These are phyloP conservation scores for Ailuropoda melanoleuca DNA, from an alignment of 2,113 vertebrate species.

Conservation along the genomic window DNA sequence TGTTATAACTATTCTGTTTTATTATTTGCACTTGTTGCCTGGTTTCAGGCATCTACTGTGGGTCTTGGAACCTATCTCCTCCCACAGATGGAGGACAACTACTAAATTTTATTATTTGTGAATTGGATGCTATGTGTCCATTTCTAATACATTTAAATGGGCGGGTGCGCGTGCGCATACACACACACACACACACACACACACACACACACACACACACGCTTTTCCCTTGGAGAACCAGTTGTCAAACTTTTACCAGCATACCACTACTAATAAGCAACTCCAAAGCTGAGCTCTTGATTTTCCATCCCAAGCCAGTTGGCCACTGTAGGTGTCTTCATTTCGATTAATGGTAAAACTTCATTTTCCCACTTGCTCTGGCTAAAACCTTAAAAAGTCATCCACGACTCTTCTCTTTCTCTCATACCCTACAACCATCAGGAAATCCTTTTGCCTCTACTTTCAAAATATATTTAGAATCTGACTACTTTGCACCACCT, in stretches of 20 bases:
- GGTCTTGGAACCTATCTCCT: background rate
- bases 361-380: background rate
- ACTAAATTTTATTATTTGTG: constrained; percentile 35
- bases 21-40: background rate
- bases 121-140: background rate
- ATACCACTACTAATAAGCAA: background rate
- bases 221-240: background rate
- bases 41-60: background rate
- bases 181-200: background rate
- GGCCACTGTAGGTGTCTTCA: background rate
- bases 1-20: background rate
- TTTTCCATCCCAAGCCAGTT: background rate
- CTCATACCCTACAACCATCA: background rate
- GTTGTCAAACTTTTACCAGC: constrained; percentile 38
- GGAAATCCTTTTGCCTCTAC: constrained; percentile 13
- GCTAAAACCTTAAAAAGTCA: background rate
- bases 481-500: background rate
- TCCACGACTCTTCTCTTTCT: background rate
- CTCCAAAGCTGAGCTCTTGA: background rate
- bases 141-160: background rate
- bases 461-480: constrained; percentile 4
- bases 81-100: background rate
- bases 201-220: background rate
- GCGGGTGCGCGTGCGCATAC: too few species aligned
- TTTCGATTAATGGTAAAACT: background rate